These are phyloP conservation scores for Zelleria hepariella DNA, from an alignment of 2,888 invertebrate species.

Conservation along the genomic window DNA sequence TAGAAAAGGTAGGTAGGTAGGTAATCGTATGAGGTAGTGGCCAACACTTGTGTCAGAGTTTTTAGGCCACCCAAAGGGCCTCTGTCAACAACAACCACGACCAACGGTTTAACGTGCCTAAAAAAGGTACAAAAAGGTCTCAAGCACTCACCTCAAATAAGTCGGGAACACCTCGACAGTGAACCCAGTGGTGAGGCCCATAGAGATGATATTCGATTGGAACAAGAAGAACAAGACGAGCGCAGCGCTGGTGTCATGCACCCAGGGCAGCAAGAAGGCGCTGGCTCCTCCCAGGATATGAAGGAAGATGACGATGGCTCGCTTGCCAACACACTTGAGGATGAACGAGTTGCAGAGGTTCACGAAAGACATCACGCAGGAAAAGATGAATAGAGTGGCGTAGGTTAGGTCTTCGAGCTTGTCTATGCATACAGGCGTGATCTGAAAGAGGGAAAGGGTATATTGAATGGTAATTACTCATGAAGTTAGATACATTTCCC, in stretches of 20 bases:
- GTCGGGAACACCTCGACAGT: slow-evolving; percentile 50
- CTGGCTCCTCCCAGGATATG: slow-evolving; percentile 52
- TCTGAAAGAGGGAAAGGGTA: not conserved
- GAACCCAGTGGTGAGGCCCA: slow-evolving; percentile 39
- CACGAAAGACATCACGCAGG: not conserved
- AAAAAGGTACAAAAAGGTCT: too few species aligned
- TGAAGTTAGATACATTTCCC: too few species aligned
- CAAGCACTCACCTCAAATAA: slow-evolving; percentile 16
- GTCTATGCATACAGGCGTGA: slow-evolving; percentile 1
- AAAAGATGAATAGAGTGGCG: slow-evolving; percentile 1
- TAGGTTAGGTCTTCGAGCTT: slow-evolving; percentile 7
- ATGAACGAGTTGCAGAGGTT: slow-evolving; percentile 7
- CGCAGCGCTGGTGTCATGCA: slow-evolving; percentile 54
- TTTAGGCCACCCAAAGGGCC: too few species aligned
- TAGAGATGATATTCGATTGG: slow-evolving; percentile 37
- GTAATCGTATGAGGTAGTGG: too few species aligned
- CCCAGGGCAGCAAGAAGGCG: slow-evolving; percentile 62
- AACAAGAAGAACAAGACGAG: slow-evolving; percentile 47
- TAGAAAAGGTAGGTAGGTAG: too few species aligned
- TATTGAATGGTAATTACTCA: too few species aligned
- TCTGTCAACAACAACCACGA: too few species aligned
- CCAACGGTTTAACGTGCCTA: too few species aligned
- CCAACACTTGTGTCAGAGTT: too few species aligned
- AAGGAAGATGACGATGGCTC: slow-evolving; percentile 39
- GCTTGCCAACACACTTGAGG: slow-evolving; percentile 25